These are phyloP conservation scores for Pyrrhia umbra DNA, from an alignment of 2,888 invertebrate genomes.

Conservation along the genomic window DNA sequence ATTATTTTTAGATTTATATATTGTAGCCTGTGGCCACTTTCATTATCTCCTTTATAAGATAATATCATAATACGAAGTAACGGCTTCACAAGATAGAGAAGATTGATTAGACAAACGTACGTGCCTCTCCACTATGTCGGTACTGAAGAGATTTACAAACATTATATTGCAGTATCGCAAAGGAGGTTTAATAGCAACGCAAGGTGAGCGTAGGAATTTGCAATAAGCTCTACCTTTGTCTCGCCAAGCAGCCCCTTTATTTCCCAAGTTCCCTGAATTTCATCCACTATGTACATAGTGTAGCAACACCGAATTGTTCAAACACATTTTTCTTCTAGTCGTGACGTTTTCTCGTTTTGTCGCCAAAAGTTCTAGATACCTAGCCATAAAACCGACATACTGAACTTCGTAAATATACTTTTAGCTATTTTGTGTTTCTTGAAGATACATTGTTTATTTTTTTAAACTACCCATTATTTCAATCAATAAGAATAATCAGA, in stretches of 20 bases:
- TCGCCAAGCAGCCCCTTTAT: slow-evolving; percentile 79
- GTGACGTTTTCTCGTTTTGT: slow-evolving; percentile 67
- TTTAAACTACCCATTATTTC: no score
- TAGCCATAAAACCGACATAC: slow-evolving; percentile 55
- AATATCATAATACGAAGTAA: slow-evolving; percentile 8
- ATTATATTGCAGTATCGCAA: slow-evolving; percentile 75
- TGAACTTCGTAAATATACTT: slow-evolving; percentile 50
- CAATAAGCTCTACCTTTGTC: slow-evolving; percentile 88
- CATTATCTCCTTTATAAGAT: not conserved
- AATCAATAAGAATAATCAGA: no score
- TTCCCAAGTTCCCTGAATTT: slow-evolving; percentile 85
- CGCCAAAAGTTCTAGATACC: slow-evolving; percentile 59
- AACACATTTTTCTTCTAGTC: slow-evolving; percentile 75
- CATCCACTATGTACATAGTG: slow-evolving; percentile 77
- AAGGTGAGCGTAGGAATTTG: slow-evolving; percentile 86
- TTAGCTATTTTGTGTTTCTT: slow-evolving; percentile 38
- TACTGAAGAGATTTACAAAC: slow-evolving; percentile 65
- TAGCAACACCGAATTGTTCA: slow-evolving; percentile 70
- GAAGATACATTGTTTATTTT: slow-evolving; percentile 34
- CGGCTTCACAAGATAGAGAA: slow-evolving; percentile 32
- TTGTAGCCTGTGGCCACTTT: not conserved
- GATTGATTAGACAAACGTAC: slow-evolving; percentile 54
- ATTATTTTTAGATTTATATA: not conserved
- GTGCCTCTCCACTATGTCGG: slow-evolving; percentile 28
- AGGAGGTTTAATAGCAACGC: slow-evolving; percentile 80